Conservation (phyloP, 2,113 vertebrate genomes). For the Cyphotilapia sp. region DNA sequence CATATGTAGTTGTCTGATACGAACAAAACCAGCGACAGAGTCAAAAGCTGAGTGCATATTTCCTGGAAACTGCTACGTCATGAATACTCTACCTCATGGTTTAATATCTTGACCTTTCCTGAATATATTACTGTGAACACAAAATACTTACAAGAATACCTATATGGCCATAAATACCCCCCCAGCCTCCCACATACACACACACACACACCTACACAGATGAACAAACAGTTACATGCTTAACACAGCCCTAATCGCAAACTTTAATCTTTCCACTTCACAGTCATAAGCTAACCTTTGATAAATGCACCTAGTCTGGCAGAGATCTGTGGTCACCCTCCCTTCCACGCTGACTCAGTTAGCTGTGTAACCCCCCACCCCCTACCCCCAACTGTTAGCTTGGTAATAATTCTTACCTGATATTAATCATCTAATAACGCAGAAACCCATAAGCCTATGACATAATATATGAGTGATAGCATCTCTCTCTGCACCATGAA, state of each 20-base stretch:
- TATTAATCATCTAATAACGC: background rate
- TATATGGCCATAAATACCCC: background rate
- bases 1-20: background rate
- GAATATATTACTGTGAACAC: background rate
- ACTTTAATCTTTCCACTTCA: background rate
- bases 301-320: background rate
- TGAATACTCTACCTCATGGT: background rate
- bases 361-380: background rate
- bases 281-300: background rate
- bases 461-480: background rate
- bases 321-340: background rate
- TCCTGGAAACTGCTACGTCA: background rate
- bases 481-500: background rate
- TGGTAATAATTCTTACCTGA: background rate
- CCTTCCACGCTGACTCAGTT: background rate
- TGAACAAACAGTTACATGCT: background rate
- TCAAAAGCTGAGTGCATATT: too few species aligned
- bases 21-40: background rate
- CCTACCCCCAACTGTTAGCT: background rate
- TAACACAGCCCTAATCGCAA: background rate
- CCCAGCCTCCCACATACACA: background rate
- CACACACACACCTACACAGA: background rate
- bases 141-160: background rate
- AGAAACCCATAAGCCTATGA: background rate
- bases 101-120: background rate